Conservation (phyloP, 2,888 invertebrate species). For the Sphinx pinastri region DNA sequence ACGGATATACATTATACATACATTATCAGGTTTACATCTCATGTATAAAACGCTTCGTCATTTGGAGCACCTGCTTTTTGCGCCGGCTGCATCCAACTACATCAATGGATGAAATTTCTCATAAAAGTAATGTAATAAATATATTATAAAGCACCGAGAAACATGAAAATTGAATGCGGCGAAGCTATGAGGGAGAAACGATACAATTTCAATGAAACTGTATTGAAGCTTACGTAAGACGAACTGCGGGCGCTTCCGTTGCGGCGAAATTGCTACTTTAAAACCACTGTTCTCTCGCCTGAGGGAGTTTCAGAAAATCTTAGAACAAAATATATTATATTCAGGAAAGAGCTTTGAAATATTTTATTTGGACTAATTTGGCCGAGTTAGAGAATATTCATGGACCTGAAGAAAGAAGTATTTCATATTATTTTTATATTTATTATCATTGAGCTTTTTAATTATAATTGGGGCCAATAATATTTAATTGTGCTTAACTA, state of each 20-base stretch:
- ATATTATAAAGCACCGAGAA: neutral
- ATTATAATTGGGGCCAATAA: too few relatives aligned
- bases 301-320: constrained; percentile 7
- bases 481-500: too few relatives aligned
- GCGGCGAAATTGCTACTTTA: constrained; percentile 10
- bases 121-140: constrained; percentile 15
- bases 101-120: neutral
- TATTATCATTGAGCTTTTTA: neutral
- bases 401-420: too few relatives aligned
- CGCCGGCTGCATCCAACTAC: neutral
- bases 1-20: neutral
- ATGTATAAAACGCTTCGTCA: too few relatives aligned
- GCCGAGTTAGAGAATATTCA: too few relatives aligned
- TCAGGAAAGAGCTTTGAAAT: neutral
- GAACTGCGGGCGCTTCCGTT: constrained; percentile 33
- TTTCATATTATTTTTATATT: neutral
- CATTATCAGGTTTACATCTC: neutral
- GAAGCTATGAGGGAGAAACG: constrained; percentile 41
- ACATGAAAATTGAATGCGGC: constrained; percentile 48
- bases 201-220: constrained; percentile 66
- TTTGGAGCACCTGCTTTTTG: neutral
- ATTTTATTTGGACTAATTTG: constrained; percentile 5
- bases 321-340: neutral
- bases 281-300: neutral
- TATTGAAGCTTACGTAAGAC: constrained; percentile 59